A percentile compares a stretch with the other conserved stretches of the same genome.
Conservation (phyloP, 2,888 invertebrate genomes). For the Coenonympha arcania region DNA sequence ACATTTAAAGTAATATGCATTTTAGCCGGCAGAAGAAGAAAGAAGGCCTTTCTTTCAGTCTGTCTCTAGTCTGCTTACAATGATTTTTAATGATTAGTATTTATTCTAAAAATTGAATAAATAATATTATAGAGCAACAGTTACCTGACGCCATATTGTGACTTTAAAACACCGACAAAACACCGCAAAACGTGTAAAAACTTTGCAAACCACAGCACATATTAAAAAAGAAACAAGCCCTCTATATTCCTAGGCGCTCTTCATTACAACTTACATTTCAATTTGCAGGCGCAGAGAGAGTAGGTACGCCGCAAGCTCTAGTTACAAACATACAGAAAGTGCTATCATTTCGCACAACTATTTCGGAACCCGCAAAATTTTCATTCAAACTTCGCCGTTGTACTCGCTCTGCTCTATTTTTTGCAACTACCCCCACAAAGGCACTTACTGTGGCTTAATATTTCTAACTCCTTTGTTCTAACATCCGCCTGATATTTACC, state of each 20-base stretch:
- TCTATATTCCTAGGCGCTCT: constrained; percentile 16
- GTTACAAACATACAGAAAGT: constrained; percentile 27
- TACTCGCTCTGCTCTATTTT: constrained; percentile 25
- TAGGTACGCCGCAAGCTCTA: constrained; percentile 22
- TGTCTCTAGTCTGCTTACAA: not conserved
- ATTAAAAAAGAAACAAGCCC: constrained; percentile 3
- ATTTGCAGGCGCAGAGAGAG: constrained; percentile 20
- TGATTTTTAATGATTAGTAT: too few relatives aligned
- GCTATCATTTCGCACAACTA: constrained; percentile 28
- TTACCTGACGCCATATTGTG: too few relatives aligned
- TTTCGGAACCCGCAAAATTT: constrained; percentile 28
- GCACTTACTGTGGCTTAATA: constrained; percentile 4
- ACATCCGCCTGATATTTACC: not conserved
- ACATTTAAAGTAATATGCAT: too few relatives aligned
- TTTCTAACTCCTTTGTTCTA: constrained; percentile 5
- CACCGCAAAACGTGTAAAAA: too few relatives aligned
- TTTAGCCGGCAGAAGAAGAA: too few relatives aligned
- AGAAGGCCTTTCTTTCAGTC: not conserved
- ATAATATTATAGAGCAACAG: too few relatives aligned
- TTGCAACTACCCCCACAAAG: constrained; percentile 17
- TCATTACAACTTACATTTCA: constrained; percentile 24
- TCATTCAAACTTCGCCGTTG: constrained; percentile 25
- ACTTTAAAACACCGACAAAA: too few relatives aligned
- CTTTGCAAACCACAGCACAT: too few relatives aligned
- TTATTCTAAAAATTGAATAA: too few relatives aligned